Evolutionary conservation across 1,140 invertebrate genomes (phyloP).

Genomic region (Uloborus diversus): DNA sequence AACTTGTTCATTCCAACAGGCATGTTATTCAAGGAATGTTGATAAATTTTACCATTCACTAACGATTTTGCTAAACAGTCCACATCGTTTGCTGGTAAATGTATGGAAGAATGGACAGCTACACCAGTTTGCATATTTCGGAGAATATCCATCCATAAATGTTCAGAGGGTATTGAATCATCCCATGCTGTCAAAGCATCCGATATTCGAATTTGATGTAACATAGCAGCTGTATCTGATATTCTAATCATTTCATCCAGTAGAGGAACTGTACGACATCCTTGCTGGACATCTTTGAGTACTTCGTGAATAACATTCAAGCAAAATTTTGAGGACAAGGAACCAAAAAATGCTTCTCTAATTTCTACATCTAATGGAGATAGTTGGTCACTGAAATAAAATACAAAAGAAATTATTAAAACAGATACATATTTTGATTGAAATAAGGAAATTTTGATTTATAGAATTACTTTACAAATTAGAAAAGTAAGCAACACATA

Average conservation of each 20-base stretch:
- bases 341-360: slow-evolving; percentile 16
- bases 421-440: no score
- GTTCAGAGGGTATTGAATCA: slow-evolving; percentile 37
- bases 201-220: slow-evolving; percentile 27
- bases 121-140: slow-evolving; percentile 40
- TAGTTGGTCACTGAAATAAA: not conserved
- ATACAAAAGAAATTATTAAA: not conserved
- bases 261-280: slow-evolving; percentile 3
- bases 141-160: slow-evolving; percentile 47
- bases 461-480: no score
- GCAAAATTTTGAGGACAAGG: slow-evolving; percentile 44
- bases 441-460: no score
- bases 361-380: not conserved
- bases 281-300: slow-evolving; percentile 27
- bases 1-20: not conserved
- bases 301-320: slow-evolving; percentile 14
- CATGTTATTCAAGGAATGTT: slow-evolving; percentile 31
- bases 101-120: slow-evolving; percentile 20
- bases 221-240: slow-evolving; percentile 18
- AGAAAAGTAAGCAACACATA: no score
- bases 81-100: slow-evolving; percentile 24
- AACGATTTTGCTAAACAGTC: slow-evolving; percentile 42
- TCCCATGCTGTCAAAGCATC: slow-evolving; percentile 45
- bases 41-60: slow-evolving; percentile 43
- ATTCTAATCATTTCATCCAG: slow-evolving; percentile 34